phyloP scores from a whole-genome alignment of 2,113 vertebrate genomes.

The Hucho hucho region DNA sequence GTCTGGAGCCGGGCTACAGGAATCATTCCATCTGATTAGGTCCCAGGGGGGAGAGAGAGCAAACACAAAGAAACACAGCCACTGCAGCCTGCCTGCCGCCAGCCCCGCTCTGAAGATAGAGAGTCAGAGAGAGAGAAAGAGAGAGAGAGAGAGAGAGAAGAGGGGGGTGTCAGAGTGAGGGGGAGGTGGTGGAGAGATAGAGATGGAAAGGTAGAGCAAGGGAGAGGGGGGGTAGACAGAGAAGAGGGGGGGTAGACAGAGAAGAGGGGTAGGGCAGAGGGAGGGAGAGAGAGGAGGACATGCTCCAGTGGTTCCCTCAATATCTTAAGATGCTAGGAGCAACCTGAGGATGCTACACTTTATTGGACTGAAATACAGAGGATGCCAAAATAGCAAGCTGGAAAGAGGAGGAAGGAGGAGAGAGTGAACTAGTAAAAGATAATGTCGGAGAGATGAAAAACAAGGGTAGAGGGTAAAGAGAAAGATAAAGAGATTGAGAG shows the following conservation, averaged over 20 bases:
- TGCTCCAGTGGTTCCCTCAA: constrained; percentile 40
- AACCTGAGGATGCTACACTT: constrained; percentile 54
- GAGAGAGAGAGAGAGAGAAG: neutral
- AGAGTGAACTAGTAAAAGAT: neutral
- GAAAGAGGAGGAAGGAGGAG: neutral
- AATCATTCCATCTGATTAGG: constrained; percentile 74
- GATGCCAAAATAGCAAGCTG: neutral
- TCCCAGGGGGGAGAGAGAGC: constrained; percentile 64
- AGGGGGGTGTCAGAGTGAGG: constrained; percentile 17
- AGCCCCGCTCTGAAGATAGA: constrained; percentile 41
- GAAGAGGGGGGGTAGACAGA: constrained; percentile 20
- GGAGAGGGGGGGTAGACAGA: constrained; percentile 11
- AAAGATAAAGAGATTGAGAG: neutral
- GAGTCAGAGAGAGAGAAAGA: neutral
- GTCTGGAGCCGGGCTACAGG: constrained; percentile 47
- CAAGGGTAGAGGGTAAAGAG: neutral
- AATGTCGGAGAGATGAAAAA: neutral
- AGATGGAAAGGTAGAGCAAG: constrained; percentile 14
- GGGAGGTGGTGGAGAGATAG: neutral
- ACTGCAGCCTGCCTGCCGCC: constrained; percentile 44
- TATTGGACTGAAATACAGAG: constrained; percentile 49
- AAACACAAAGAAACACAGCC: constrained; percentile 55
- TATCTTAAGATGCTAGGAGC: constrained; percentile 49
- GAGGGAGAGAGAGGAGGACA: neutral
- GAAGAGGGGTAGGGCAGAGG: constrained; percentile 22